A percentile compares a stretch with the other conserved stretches of the same genome.
Evolutionary conservation across 2,113 vertebrate species (phyloP).

Genomic region (Microcebus ravelobensis): DNA sequence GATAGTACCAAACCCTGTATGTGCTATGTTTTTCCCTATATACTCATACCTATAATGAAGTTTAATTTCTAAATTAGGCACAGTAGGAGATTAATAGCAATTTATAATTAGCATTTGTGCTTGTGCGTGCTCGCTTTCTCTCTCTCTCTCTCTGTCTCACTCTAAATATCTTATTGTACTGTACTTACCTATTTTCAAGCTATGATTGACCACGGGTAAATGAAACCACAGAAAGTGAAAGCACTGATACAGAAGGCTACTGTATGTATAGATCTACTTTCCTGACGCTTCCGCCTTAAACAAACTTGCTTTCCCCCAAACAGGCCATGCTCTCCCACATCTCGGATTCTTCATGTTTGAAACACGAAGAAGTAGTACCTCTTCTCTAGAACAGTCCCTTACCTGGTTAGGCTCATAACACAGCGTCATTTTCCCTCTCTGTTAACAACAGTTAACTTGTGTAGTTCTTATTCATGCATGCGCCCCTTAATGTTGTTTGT

Average conservation of each 20-base stretch:
- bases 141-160: background rate
- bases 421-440: background rate
- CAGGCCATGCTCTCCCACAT: background rate
- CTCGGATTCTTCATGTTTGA: background rate
- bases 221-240: background rate
- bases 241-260: no score
- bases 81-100: background rate
- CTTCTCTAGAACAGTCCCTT: no score
- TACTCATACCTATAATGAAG: background rate
- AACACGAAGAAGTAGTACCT: background rate
- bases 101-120: background rate
- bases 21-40: background rate
- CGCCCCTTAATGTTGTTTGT: background rate
- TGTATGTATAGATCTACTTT: background rate
- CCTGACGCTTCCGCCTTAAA: background rate
- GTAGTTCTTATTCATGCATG: background rate
- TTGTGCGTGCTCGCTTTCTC: background rate
- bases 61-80: background rate
- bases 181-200: background rate
- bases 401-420: background rate
- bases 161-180: background rate
- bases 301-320: background rate
- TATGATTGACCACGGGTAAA: background rate
- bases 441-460: fast-evolving
- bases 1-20: background rate